Conservation (phyloP, 2,113 vertebrate genomes). For the Marmota flaviventris region DNA sequence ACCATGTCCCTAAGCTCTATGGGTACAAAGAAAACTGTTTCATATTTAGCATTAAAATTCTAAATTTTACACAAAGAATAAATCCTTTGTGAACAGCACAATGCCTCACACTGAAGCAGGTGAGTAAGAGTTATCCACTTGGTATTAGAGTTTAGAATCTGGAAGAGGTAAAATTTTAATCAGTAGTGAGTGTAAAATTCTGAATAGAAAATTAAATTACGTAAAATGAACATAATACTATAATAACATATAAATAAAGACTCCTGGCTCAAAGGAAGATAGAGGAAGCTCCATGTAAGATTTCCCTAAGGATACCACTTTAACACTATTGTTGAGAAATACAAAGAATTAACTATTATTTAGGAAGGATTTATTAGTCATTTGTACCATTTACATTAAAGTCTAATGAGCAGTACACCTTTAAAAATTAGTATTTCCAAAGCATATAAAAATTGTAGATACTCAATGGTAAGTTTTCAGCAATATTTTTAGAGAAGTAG, state of each 20-base stretch:
- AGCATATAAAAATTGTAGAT: neutral
- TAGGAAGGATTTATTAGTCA: neutral
- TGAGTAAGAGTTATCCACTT: neutral
- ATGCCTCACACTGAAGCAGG: neutral
- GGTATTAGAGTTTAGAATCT: neutral
- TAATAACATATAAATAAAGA: neutral
- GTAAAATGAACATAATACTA: neutral
- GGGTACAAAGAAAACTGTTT: neutral
- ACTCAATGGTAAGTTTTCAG: neutral
- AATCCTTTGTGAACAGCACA: neutral
- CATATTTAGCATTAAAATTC: neutral
- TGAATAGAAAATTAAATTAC: constrained; percentile 10
- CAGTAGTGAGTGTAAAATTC: neutral
- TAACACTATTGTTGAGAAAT: neutral
- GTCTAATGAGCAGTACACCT: neutral
- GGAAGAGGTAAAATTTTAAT: neutral
- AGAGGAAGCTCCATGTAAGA: neutral
- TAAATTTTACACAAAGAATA: too few species aligned
- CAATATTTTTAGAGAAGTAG: neutral
- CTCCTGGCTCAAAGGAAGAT: neutral
- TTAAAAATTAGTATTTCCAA: neutral
- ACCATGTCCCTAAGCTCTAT: neutral
- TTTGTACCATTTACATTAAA: constrained; percentile 6
- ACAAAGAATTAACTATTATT: neutral
- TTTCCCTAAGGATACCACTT: neutral